Evolutionary conservation across 2,888 invertebrate genomes (phyloP).

Genomic region (Adela reaumurella): DNA sequence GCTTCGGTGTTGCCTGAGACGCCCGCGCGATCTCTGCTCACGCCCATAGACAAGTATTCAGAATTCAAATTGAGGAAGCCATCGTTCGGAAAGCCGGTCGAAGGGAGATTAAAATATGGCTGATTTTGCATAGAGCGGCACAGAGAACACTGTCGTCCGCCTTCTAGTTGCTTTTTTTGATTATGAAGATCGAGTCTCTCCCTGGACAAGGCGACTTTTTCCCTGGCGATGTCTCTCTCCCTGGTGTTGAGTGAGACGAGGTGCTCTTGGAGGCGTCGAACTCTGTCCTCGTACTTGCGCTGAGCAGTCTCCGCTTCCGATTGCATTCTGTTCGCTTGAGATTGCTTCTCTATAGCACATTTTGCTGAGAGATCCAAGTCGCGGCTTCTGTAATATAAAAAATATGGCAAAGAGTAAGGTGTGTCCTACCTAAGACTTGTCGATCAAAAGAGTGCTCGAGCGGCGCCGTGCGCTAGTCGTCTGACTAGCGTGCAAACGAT

Average conservation of each 20-base stretch:
- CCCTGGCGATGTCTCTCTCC: slow-evolving; percentile 59
- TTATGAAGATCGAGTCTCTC: slow-evolving; percentile 56
- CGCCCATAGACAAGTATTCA: slow-evolving; percentile 15
- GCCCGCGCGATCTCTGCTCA: slow-evolving; percentile 28
- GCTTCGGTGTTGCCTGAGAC: slow-evolving; percentile 24
- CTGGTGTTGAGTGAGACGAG: slow-evolving; percentile 48
- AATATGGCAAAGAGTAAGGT: background rate
- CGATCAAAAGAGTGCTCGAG: no score
- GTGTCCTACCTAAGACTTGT: no score
- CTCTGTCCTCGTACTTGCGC: slow-evolving; percentile 53
- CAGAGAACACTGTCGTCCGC: slow-evolving; percentile 36
- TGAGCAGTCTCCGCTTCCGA: slow-evolving; percentile 53
- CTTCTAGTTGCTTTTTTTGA: slow-evolving; percentile 44
- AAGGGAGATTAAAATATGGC: slow-evolving; percentile 19
- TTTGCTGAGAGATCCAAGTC: slow-evolving; percentile 54
- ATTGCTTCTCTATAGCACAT: slow-evolving; percentile 56
- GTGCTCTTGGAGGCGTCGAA: slow-evolving; percentile 55
- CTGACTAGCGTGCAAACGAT: no score
- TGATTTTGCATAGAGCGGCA: slow-evolving; percentile 33
- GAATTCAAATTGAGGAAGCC: slow-evolving; percentile 18
- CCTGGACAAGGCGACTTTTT: slow-evolving; percentile 57
- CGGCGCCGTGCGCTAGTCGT: no score
- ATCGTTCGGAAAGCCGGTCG: slow-evolving; percentile 22
- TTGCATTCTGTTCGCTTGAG: slow-evolving; percentile 53
- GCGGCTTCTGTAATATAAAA: slow-evolving; percentile 27